A percentile compares a stretch with the other conserved stretches of the same genome.
Evolutionary conservation across 2,113 vertebrate genomes (phyloP).

Genomic region (Caranx melampygus): DNA sequence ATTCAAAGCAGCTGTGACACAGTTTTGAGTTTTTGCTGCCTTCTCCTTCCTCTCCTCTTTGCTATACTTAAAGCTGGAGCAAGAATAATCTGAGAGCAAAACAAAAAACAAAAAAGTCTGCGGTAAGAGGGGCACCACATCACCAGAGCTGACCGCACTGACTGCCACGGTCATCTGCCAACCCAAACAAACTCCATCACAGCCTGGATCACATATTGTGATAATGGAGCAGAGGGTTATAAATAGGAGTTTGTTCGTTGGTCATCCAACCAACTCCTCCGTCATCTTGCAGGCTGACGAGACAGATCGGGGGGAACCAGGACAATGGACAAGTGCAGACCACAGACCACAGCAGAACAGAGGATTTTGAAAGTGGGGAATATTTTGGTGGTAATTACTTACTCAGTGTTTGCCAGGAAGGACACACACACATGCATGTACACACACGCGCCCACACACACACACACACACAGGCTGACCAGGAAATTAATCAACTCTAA

Average conservation of each 20-base stretch:
- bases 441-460: not conserved
- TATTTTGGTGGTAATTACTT: not conserved
- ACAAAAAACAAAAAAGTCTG: constrained; percentile 59
- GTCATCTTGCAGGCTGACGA: not conserved
- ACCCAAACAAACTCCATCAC: constrained; percentile 54
- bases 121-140: constrained; percentile 39
- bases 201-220: constrained; percentile 1
- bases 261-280: constrained; percentile 3
- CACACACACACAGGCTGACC: not conserved
- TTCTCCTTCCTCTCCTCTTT: constrained; percentile 8
- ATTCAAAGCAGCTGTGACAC: constrained; percentile 6
- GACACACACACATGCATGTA: not conserved
- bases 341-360: constrained; percentile 15
- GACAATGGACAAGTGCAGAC: constrained; percentile 30
- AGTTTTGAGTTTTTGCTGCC: not conserved
- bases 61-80: constrained; percentile 27
- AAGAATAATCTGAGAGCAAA: constrained; percentile 40
- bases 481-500: not conserved
- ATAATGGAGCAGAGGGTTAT: constrained; percentile 36
- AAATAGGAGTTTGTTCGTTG: constrained; percentile 19
- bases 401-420: not conserved
- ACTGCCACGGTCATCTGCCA: constrained; percentile 36
- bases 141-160: constrained; percentile 43
- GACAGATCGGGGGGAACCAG: constrained; percentile 23
- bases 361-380: not conserved